Conservation (phyloP, 2,888 invertebrate species). For the Chironomus tentans region DNA sequence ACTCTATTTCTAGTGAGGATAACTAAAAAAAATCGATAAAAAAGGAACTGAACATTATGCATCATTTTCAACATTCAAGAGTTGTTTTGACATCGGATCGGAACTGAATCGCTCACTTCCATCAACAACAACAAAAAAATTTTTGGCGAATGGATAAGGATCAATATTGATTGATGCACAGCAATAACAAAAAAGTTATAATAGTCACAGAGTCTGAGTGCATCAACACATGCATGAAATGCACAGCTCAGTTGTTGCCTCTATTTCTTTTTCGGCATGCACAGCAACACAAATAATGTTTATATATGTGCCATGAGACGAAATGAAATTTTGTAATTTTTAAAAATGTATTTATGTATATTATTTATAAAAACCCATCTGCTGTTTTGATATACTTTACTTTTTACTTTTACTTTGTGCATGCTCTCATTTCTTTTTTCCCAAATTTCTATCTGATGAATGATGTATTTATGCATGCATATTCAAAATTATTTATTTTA, state of each 20-base stretch:
- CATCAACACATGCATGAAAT: constrained; percentile 12
- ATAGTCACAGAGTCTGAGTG: not conserved
- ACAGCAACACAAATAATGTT: too few relatives aligned
- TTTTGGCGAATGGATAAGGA: not conserved
- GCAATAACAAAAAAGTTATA: not conserved
- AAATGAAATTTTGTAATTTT: constrained; percentile 7
- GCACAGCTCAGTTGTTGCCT: not conserved
- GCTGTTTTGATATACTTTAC: constrained; percentile 19
- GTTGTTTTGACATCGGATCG: too few relatives aligned
- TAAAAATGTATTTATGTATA: not conserved
- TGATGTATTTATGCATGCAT: not conserved
- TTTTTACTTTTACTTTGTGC: not conserved
- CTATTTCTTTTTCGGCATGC: not conserved
- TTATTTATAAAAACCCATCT: constrained; percentile 12
- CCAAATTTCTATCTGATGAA: not conserved
- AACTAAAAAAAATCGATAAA: not conserved
- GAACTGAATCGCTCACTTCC: too few relatives aligned
- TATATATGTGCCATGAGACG: not conserved
- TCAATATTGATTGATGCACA: not conserved
- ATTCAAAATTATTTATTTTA: not conserved
- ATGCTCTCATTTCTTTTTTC: not conserved
- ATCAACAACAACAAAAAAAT: too few relatives aligned
- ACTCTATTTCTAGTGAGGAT: not conserved
- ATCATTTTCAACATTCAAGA: too few relatives aligned
- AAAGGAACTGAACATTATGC: too few relatives aligned